Percentiles rank a stretch among this genome's conserved stretches.
Conservation (phyloP, 2,797 vertebrate genomes). For the Pangasius djambal region DNA sequence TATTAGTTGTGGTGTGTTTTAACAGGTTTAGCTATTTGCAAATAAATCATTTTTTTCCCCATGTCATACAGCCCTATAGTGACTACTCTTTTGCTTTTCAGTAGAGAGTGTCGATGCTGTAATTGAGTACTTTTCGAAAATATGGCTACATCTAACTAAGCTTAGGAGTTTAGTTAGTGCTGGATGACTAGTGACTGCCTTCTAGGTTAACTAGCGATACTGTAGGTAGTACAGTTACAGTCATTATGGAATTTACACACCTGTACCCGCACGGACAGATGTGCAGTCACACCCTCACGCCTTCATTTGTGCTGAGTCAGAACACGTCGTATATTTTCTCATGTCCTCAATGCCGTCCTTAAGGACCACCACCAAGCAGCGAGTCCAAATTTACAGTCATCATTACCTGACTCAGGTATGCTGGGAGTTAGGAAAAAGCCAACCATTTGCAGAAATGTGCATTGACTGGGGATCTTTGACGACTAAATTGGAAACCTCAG, state of each 20-base stretch:
- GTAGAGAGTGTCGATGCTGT: neutral
- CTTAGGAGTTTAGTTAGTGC: neutral
- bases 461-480: slow-evolving; percentile 21
- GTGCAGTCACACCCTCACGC: neutral
- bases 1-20: neutral
- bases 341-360: neutral
- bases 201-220: neutral
- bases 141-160: neutral
- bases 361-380: neutral
- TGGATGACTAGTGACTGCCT: neutral
- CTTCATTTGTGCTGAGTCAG: slow-evolving; percentile 23
- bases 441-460: slow-evolving; percentile 36
- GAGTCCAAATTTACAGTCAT: slow-evolving; percentile 33
- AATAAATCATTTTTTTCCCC: neutral
- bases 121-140: neutral
- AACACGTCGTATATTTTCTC: neutral
- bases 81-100: neutral
- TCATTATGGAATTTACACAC: neutral
- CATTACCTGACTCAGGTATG: slow-evolving; percentile 40
- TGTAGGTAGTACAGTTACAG: neutral
- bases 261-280: neutral
- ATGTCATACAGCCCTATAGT: neutral
- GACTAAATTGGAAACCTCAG: slow-evolving; percentile 36
- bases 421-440: slow-evolving; percentile 32
- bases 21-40: neutral